Evolutionary conservation across 2,113 vertebrate species (phyloP), one percentile per base, ranked within the genome.

Genomic region (Phrynocephalus versicolor): DNA sequence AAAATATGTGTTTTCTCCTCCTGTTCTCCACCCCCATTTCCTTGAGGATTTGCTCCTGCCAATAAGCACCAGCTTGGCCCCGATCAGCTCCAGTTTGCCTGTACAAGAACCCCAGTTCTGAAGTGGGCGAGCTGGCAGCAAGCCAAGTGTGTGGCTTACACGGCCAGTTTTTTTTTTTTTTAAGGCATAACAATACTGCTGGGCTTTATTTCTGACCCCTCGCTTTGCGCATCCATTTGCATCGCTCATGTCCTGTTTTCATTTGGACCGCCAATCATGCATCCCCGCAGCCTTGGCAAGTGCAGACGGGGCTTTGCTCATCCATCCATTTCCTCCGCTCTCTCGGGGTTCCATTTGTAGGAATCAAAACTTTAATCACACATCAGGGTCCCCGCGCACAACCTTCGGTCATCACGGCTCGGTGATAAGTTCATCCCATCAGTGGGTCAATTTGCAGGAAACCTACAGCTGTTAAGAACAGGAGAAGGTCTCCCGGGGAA

Each of bases 361-460:
- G 88, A 93, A 95, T 91, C 88, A 95, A 93, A 23, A 12, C 73
- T 80, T 91, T 93, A 95, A 95, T 92, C 25, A 87, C 88, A 89
- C 83, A 7, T 88, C 93, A 69, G 23, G 79, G 82, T 95, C 95
- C 90, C 87, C 0, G 0, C 79, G 69, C 94, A 94, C 93, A 91
- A 92, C 87, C 91, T 94, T 69, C 88, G 87, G 91, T 75, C 80
- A 84, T 79, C 86, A 45, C 86, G 64, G 85, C n/a, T 86, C 88
- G 89, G 86, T 94, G 93, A 94, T 92, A 83, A 92, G 92, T 91
- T 92, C 87, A 90, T 90, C 88, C 90, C 73, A 85, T 94, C 95
- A 93, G 91, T 89, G 94, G 92, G 94, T 95, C 93, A 95, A 51
- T 96, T 95, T 95, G 87, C 89, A 86, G 77, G 90, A 90, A 77